Percentiles rank a stretch among this genome's conserved stretches.
Evolutionary conservation across 92 coral and sea anemone genomes (phyloP).

Genomic region (Zoanthus solanderi): DNA sequence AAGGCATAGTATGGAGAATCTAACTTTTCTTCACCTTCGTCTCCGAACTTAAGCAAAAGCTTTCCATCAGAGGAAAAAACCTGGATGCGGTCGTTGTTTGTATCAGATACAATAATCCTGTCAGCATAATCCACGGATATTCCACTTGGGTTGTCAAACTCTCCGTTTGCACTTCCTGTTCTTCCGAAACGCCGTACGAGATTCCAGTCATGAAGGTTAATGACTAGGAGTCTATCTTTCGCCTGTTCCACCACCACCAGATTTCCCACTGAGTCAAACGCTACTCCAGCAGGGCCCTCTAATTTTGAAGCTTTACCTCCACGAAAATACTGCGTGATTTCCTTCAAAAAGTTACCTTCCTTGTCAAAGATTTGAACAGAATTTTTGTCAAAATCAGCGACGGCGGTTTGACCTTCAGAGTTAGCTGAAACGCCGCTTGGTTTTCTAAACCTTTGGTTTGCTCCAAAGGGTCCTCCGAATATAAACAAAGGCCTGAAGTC

Average conservation of each 20-base stretch:
- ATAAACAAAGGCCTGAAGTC: constrained; percentile 29
- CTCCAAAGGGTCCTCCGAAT: constrained; percentile 43
- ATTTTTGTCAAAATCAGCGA: constrained; percentile 37
- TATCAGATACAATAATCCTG: constrained; percentile 34
- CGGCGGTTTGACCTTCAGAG: constrained; percentile 24
- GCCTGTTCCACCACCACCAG: constrained; percentile 42
- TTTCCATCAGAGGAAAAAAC: constrained; percentile 36
- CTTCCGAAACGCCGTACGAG: constrained; percentile 37
- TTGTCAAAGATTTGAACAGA: constrained; percentile 27
- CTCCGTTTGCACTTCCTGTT: constrained; percentile 19
- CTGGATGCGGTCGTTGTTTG: constrained; percentile 47
- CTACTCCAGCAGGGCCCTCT: constrained; percentile 37
- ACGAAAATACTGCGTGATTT: constrained; percentile 27
- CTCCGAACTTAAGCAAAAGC: constrained; percentile 20
- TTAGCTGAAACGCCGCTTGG: constrained; percentile 42
- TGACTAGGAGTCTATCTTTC: constrained; percentile 26
- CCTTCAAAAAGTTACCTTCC: constrained; percentile 33
- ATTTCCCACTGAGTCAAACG: constrained; percentile 20
- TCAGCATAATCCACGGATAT: constrained; percentile 11
- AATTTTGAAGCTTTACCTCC: constrained; percentile 23
- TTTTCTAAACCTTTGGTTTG: constrained; percentile 19
- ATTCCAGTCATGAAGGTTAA: constrained; percentile 32
- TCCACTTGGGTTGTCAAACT: constrained; percentile 40
- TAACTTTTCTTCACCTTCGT: constrained; percentile 11
- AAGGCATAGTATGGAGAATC: constrained; percentile 41